Conservation (phyloP, 2,888 invertebrate species). For the Cerastoderma edule region DNA sequence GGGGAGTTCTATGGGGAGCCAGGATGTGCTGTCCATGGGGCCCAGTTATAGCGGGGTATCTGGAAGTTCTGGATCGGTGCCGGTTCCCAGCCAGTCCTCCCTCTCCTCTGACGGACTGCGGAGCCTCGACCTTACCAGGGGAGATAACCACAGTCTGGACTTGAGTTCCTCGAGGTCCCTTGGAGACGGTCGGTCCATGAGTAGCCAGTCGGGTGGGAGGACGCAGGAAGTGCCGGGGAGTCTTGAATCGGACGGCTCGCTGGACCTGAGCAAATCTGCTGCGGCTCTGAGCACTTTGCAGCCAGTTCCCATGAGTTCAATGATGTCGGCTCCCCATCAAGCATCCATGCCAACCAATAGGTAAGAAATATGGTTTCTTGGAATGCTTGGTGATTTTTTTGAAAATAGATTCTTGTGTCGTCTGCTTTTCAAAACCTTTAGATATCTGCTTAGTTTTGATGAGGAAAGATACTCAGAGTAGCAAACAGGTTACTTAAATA, state of each 20-base stretch:
- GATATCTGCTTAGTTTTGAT: too few relatives aligned
- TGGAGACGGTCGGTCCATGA: background rate
- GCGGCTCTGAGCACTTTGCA: constrained; percentile 48
- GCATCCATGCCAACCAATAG: constrained; percentile 37
- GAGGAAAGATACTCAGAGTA: too few relatives aligned
- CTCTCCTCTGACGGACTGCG: constrained; percentile 19
- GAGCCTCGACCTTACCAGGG: constrained; percentile 45
- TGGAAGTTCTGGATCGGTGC: background rate
- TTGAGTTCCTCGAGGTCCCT: constrained; percentile 43
- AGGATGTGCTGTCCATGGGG: constrained; percentile 58
- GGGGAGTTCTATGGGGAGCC: constrained; percentile 40
- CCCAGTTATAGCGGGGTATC: constrained; percentile 32
- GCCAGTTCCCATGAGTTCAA: constrained; percentile 34
- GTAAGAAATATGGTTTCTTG: too few relatives aligned
- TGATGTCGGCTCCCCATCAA: constrained; percentile 33
- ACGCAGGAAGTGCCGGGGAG: constrained; percentile 14
- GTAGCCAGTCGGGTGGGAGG: background rate
- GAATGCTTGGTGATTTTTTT: too few relatives aligned
- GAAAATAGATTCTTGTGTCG: too few relatives aligned
- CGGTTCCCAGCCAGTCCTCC: background rate
- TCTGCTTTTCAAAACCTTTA: too few relatives aligned
- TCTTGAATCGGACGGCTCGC: constrained; percentile 53
- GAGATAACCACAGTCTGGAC: constrained; percentile 37
- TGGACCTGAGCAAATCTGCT: constrained; percentile 56
- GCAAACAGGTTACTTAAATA: too few relatives aligned